Percentiles rank a stretch among this genome's conserved stretches.
phyloP scores from a whole-genome alignment of 2,113 vertebrate genomes.

The Gavialis gangeticus region DNA sequence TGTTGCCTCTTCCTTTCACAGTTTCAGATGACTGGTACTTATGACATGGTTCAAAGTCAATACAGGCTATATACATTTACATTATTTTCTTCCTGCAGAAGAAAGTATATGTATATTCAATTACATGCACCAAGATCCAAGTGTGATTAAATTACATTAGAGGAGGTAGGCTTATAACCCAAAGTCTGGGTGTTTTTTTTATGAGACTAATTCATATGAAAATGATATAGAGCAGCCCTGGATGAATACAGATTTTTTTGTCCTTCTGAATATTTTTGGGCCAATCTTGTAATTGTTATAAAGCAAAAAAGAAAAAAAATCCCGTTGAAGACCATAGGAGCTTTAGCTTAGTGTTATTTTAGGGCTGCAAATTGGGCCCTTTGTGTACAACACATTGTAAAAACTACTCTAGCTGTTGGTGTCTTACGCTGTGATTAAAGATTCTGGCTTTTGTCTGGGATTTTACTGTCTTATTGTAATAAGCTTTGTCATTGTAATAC shows the following conservation, averaged over 20 bases:
- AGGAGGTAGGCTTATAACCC: constrained; percentile 70
- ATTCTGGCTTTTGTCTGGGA: not conserved
- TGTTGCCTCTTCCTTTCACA: constrained; percentile 60
- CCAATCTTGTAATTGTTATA: not conserved
- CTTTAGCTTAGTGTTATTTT: not conserved
- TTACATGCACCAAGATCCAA: constrained; percentile 69
- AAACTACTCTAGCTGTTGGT: no score
- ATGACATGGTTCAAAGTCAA: constrained; percentile 66
- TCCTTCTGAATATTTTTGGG: constrained; percentile 9
- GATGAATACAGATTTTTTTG: constrained; percentile 14
- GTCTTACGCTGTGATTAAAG: not conserved
- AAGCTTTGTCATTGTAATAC: not conserved
- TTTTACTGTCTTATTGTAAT: not conserved
- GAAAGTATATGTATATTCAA: constrained; percentile 78
- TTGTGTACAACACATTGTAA: not conserved
- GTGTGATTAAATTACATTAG: constrained; percentile 71
- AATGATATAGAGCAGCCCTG: constrained; percentile 20
- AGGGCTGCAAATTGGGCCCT: not conserved
- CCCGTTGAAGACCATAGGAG: not conserved
- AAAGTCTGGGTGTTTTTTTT: constrained; percentile 64
- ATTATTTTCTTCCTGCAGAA: constrained; percentile 74
- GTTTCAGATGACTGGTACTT: constrained; percentile 65
- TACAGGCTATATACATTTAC: constrained; percentile 68
- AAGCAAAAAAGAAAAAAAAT: not conserved
- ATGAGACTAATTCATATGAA: constrained; percentile 54